These are phyloP conservation scores for Calosoma granatense DNA, from an alignment of 1,140 invertebrate species.

Conservation along the genomic window DNA sequence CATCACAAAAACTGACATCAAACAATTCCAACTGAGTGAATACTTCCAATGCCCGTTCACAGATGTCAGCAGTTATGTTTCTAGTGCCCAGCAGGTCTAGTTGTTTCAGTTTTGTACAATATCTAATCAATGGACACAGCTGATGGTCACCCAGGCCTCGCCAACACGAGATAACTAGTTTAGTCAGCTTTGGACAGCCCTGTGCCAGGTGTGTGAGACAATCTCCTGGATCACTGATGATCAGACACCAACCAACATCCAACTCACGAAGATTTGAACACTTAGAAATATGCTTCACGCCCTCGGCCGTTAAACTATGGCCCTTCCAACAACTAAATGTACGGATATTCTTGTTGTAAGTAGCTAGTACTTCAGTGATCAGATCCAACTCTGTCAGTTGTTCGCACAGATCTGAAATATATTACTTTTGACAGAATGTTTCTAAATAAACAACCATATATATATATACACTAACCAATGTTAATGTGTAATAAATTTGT, in stretches of 20 bases:
- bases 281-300: conserved; percentile 54
- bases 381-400: conserved; percentile 53
- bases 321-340: conserved; percentile 82
- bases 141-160: conserved; percentile 68
- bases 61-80: conserved; percentile 60
- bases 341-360: conserved; percentile 52
- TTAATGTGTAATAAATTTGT: conserved; percentile 59
- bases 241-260: conserved; percentile 76
- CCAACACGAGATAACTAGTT: conserved; percentile 29
- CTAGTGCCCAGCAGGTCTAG: conserved; percentile 73
- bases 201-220: conserved; percentile 37
- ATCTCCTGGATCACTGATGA: conserved; percentile 32
- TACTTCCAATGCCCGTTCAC: conserved; percentile 43
- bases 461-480: conserved; percentile 41
- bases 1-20: conserved; percentile 79
- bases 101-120: conserved; percentile 40
- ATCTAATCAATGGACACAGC: conserved; percentile 51
- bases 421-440: background rate
- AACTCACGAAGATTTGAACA: conserved; percentile 66
- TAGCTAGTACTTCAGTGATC: conserved; percentile 51
- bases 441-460: conserved; percentile 12
- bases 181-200: conserved; percentile 39
- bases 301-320: conserved; percentile 57
- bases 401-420: conserved; percentile 40
- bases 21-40: conserved; percentile 56